Conservation (phyloP, 2,797 vertebrate species). For the Apogon talboti region DNA sequence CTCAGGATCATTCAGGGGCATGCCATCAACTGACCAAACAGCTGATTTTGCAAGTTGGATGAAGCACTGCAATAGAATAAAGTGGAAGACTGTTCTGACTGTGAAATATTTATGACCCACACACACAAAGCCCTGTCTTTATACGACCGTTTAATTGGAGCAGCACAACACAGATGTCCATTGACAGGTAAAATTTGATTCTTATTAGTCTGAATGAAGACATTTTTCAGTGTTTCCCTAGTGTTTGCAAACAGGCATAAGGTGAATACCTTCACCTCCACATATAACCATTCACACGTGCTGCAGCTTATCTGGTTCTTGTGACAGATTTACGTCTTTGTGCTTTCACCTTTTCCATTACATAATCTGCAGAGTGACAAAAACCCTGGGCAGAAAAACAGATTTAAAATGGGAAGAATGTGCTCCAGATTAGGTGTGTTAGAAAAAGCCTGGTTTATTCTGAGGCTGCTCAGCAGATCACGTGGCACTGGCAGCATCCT, state of each 20-base stretch:
- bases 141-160: slow-evolving; percentile 27
- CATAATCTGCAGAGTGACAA: slow-evolving; percentile 73
- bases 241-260: slow-evolving; percentile 33
- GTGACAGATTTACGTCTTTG: slow-evolving; percentile 73
- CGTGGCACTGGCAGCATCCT: slow-evolving; percentile 61
- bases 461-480: slow-evolving; percentile 69
- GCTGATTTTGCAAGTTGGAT: slow-evolving; percentile 51
- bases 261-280: slow-evolving; percentile 43
- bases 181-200: not conserved
- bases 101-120: slow-evolving; percentile 49
- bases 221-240: slow-evolving; percentile 6
- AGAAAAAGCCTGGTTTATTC: slow-evolving; percentile 42
- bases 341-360: slow-evolving; percentile 70
- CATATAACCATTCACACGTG: slow-evolving; percentile 50
- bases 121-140: slow-evolving; percentile 25
- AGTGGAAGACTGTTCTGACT: slow-evolving; percentile 34
- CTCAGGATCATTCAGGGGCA: slow-evolving; percentile 38
- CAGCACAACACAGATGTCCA: not conserved
- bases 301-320: slow-evolving; percentile 74
- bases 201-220: slow-evolving; percentile 7
- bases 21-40: slow-evolving; percentile 51
- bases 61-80: slow-evolving; percentile 19
- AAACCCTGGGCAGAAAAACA: slow-evolving; percentile 67
- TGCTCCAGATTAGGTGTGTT: slow-evolving; percentile 70
- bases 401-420: slow-evolving; percentile 76